Evolutionary conservation across 2,113 vertebrate species (phyloP).

Genomic region (Melanostigma gelatinosum): DNA sequence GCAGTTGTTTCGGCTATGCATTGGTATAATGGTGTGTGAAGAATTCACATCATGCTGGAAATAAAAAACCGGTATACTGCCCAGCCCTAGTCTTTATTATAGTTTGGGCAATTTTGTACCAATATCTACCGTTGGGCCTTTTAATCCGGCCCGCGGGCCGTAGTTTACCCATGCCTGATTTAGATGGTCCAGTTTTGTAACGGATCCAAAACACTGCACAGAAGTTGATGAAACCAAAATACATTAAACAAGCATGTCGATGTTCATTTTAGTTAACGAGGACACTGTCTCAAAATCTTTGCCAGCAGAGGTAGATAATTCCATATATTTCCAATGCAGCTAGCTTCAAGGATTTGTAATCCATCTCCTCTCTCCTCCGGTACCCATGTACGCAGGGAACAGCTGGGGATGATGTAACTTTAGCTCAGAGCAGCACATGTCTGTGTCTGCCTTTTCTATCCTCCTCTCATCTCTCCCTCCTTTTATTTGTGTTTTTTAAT

Average conservation of each 20-base stretch:
- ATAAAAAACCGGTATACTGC: no score
- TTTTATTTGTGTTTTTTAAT: conserved; percentile 9
- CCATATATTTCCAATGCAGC: conserved; percentile 6
- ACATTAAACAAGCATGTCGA: not conserved
- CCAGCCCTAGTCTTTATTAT: no score
- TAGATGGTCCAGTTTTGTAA: not conserved
- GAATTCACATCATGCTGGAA: no score
- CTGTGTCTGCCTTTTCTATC: conserved; percentile 6
- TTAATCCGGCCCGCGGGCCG: no score
- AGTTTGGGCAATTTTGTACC: no score
- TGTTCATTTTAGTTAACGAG: conserved; percentile 12
- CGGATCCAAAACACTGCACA: no score
- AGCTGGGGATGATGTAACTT: conserved; percentile 56
- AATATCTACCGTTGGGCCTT: no score
- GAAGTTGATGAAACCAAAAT: not conserved
- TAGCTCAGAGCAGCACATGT: conserved; percentile 30
- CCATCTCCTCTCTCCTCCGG: conserved; percentile 6
- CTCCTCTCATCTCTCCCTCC: conserved; percentile 16
- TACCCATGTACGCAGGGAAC: conserved; percentile 7
- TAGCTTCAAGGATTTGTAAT: conserved; percentile 34
- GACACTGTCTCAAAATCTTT: conserved; percentile 1
- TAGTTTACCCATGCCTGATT: no score
- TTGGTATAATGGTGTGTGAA: no score
- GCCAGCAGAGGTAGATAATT: not conserved
- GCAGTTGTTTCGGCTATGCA: no score